Base-by-base conservation (phyloP, 2,797 vertebrate species). In the Leuciscus waleckii region DNA sequence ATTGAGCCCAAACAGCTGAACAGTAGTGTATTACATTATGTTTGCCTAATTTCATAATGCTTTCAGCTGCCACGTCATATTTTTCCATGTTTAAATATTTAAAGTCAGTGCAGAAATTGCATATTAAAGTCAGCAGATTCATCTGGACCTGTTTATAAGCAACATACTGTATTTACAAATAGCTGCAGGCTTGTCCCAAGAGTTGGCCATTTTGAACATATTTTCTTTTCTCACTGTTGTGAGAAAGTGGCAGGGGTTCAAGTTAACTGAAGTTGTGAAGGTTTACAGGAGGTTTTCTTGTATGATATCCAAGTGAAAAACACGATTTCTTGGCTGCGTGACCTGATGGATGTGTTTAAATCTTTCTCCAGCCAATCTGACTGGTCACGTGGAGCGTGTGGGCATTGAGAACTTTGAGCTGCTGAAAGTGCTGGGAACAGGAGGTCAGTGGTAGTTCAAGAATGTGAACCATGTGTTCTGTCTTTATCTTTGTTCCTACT, bases 391-490 rank as follows among this genome's bases (percentile, higher is more conserved):
- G 63, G 98, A 99, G 94, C 96, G 97, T 87, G 98, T 99, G 90
- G 98, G 98, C 89, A 99, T 99, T 88, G 98, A 99, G 94, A 99
- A 99, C 93, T 99, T 99, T 87, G 98, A 99, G 93, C 96, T 99
- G 1, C 92, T 99, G 81, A 99, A 99, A 92, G 98, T 99, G 83
- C 94, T 99, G 87, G 98, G 98, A 92, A 99, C 98, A 82, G 98
- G 98, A 95, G 98, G 98, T 99, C 94, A 97, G 97, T 92, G 35
- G 63, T 73, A 77, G 85, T 69, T 74, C 32, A 79, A 80, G 46
- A 51, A 77, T 17, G 54, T 37, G 16, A 65, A n/a, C 23, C 68
- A 0, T 46, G 46, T 46, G 51, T 39, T 63, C 43, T 63, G 13
- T 63, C 14, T 11, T 54, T 23, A 26, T 51, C 35, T 41, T 79